phyloP scores from a whole-genome alignment of 2,113 vertebrate genomes.

The Oxygymnocypris stewartii region DNA sequence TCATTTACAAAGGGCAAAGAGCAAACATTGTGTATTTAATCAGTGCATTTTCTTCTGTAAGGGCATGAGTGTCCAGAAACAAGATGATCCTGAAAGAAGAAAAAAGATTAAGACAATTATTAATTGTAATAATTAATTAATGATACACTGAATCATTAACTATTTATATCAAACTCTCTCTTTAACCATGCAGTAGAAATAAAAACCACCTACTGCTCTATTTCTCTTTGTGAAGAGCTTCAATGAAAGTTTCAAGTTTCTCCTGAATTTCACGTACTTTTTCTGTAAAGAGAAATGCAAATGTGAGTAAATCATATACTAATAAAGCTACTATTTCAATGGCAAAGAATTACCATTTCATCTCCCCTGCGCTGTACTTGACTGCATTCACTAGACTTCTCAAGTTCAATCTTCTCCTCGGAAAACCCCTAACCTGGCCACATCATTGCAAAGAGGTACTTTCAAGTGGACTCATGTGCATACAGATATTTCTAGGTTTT shows the following conservation, averaged over 20 bases:
- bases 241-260: constrained; percentile 99
- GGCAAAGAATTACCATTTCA: background rate
- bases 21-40: constrained; percentile 54
- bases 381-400: background rate
- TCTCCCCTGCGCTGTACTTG: background rate
- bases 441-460: background rate
- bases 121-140: background rate
- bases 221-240: constrained; percentile 98
- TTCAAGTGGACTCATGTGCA: background rate
- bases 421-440: constrained; percentile 15
- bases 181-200: constrained; percentile 16
- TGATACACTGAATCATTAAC: background rate
- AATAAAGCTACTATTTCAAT: background rate
- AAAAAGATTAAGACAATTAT: background rate
- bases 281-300: constrained; percentile 77
- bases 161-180: background rate
- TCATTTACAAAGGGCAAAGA: constrained; percentile 58
- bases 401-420: constrained; percentile 8
- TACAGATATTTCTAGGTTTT: background rate
- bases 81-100: constrained; percentile 55
- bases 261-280: constrained; percentile 99
- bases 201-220: constrained; percentile 70
- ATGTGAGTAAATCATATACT: constrained; percentile 12
- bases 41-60: constrained; percentile 64
- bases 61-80: constrained; percentile 44